These are phyloP conservation scores for Mionectes macconnelli DNA, from an alignment of 2,113 vertebrate species.

Conservation along the genomic window DNA sequence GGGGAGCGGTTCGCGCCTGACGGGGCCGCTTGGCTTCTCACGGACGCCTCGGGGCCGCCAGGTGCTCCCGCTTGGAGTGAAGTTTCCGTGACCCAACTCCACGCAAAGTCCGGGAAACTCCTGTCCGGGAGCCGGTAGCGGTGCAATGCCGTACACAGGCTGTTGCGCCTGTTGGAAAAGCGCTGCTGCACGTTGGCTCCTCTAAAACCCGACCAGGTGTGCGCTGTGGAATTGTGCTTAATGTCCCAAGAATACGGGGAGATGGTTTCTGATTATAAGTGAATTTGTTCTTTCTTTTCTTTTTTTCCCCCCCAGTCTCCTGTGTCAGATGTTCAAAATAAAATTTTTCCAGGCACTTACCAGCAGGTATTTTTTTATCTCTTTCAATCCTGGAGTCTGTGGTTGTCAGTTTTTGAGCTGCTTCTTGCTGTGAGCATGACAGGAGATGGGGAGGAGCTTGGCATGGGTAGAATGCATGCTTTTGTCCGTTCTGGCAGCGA, in stretches of 20 bases:
- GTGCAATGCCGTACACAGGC: accelerated
- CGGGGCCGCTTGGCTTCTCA: neutral
- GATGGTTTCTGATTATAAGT: neutral
- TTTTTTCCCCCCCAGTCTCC: neutral
- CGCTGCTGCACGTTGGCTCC: neutral
- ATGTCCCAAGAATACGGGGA: neutral
- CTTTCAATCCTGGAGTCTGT: neutral
- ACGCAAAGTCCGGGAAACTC: neutral
- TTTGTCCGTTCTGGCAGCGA: conserved; percentile 57
- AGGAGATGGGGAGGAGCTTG: conserved; percentile 59
- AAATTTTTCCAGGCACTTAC: neutral
- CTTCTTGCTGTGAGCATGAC: conserved; percentile 55
- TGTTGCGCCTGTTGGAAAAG: neutral
- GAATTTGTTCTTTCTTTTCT: neutral
- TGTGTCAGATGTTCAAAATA: conserved; percentile 2
- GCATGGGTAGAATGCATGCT: conserved; percentile 49
- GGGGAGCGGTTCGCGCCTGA: neutral
- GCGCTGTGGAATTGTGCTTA: neutral
- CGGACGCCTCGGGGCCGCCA: neutral
- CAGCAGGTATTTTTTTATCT: conserved; percentile 28
- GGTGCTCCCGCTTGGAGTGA: neutral
- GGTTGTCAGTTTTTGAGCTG: conserved; percentile 23
- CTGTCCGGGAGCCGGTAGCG: neutral
- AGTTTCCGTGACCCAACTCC: neutral
- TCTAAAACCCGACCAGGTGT: neutral